A percentile compares a stretch with the other conserved stretches of the same genome.
Conservation (phyloP, 2,888 invertebrate species). For the Torymus tubicola region DNA sequence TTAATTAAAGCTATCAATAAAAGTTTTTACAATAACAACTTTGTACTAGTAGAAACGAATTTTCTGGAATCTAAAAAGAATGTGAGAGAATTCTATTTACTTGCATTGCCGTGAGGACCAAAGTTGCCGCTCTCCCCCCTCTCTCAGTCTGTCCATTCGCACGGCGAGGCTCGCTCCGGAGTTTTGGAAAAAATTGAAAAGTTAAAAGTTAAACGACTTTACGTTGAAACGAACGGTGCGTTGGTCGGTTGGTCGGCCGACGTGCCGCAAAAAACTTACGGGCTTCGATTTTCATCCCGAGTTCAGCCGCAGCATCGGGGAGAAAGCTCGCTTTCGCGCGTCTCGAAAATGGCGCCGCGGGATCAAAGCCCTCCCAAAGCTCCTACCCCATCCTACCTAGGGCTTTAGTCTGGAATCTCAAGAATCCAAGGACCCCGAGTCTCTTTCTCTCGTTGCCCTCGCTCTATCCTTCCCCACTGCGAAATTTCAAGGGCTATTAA, state of each 20-base stretch:
- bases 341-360: conserved; percentile 24
- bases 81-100: too few relatives aligned
- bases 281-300: conserved; percentile 24
- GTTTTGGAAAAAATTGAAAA: conserved; percentile 17
- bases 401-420: conserved; percentile 17
- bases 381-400: background rate
- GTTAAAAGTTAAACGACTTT: conserved; percentile 45
- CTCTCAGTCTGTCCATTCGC: too few relatives aligned
- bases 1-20: too few relatives aligned
- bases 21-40: too few relatives aligned
- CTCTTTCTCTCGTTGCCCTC: background rate
- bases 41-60: too few relatives aligned
- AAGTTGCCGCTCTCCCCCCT: too few relatives aligned
- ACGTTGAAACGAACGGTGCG: background rate
- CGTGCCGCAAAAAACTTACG: conserved; percentile 10
- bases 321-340: too few relatives aligned
- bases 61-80: too few relatives aligned
- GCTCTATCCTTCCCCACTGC: background rate
- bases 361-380: conserved; percentile 31
- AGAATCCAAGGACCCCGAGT: background rate
- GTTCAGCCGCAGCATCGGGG: background rate
- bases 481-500: conserved; percentile 42
- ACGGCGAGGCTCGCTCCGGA: too few relatives aligned
- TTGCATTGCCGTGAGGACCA: too few relatives aligned
- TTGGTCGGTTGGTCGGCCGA: too few relatives aligned